Evolutionary conservation across 35 echinoderm and acorn worm species (phyloP).

Genomic region (Antedon bifida): DNA sequence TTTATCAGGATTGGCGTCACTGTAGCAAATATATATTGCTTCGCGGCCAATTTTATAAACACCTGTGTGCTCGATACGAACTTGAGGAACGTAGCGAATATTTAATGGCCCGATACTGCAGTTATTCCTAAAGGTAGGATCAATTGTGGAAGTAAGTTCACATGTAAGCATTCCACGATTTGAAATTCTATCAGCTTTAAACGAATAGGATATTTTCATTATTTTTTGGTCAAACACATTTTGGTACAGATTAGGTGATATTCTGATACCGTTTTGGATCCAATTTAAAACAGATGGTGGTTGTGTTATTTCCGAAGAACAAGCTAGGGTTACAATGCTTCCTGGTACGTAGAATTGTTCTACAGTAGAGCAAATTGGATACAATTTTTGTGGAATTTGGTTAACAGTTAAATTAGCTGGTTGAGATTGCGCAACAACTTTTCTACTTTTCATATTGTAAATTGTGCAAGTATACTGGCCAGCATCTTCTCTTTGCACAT

Average conservation of each 20-base stretch:
- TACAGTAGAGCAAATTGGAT: background rate
- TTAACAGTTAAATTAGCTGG: background rate
- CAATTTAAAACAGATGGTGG: background rate
- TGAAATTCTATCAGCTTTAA: background rate
- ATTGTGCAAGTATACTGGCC: background rate
- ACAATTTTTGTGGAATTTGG: background rate
- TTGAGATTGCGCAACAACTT: background rate
- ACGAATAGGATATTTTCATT: background rate
- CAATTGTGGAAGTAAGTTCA: background rate
- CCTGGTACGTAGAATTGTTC: background rate
- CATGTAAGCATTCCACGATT: background rate
- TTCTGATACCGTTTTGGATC: background rate
- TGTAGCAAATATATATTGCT: background rate
- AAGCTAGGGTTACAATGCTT: background rate
- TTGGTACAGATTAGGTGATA: background rate
- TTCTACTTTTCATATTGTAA: background rate
- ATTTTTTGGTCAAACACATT: background rate
- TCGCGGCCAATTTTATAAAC: background rate
- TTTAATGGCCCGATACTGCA: background rate
- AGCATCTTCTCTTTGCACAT: background rate
- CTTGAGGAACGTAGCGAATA: background rate
- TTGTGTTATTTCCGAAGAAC: background rate
- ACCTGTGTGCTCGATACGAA: background rate
- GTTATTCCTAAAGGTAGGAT: background rate
- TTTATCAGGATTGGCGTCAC: background rate